These are phyloP conservation scores for Calameuta pallipes DNA, from an alignment of 2,888 invertebrate genomes.

Conservation along the genomic window DNA sequence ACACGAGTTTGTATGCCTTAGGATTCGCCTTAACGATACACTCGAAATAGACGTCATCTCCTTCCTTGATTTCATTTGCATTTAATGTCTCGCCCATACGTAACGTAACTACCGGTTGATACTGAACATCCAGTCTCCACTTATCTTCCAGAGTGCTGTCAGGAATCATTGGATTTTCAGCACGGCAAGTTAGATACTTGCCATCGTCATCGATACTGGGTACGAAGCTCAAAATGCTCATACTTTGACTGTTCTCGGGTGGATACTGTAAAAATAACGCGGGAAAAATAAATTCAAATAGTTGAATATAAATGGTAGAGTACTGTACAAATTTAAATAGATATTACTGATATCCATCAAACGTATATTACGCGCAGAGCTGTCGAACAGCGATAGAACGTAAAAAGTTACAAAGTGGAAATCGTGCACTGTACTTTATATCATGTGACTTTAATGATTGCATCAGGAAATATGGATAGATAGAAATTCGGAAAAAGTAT, in stretches of 20 bases:
- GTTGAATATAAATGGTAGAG: background rate
- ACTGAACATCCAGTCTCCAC: slow-evolving; percentile 88
- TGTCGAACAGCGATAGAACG: background rate
- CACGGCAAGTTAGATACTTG: slow-evolving; percentile 88
- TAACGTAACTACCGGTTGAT: slow-evolving; percentile 87
- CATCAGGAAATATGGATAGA: slow-evolving; percentile 22
- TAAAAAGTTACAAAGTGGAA: background rate
- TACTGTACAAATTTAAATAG: too few relatives aligned
- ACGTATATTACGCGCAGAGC: background rate
- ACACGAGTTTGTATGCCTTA: slow-evolving; percentile 83
- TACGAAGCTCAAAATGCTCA: slow-evolving; percentile 85
- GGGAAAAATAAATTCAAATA: background rate
- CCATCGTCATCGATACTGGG: slow-evolving; percentile 90
- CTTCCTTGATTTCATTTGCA: slow-evolving; percentile 89
- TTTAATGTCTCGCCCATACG: slow-evolving; percentile 88
- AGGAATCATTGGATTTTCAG: slow-evolving; percentile 86
- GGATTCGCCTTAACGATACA: slow-evolving; percentile 88
- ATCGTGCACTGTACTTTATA: background rate
- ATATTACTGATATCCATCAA: background rate
- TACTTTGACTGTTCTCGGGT: slow-evolving; percentile 80
- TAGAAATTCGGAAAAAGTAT: slow-evolving; percentile 22
- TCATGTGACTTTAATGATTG: slow-evolving; percentile 49
- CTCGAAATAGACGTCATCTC: slow-evolving; percentile 90
- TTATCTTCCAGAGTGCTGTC: slow-evolving; percentile 87
- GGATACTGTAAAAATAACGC: slow-evolving; percentile 73